Evolutionary conservation across 1,140 invertebrate genomes (phyloP).

Genomic region (Sycophila sp.): DNA sequence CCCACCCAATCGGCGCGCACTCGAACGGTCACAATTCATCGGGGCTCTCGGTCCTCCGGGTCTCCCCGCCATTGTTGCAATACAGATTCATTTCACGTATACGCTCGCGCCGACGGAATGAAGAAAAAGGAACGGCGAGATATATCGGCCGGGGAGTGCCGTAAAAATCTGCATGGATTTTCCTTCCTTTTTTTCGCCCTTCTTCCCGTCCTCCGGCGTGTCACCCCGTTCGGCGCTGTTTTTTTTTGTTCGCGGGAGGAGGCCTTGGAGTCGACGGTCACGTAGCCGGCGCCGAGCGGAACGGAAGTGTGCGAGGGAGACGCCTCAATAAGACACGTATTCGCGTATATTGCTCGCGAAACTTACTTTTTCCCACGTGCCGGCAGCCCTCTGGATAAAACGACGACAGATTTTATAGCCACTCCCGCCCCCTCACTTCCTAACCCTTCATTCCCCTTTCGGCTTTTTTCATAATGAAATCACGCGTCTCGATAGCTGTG

Average conservation of each 20-base stretch:
- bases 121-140: conserved; percentile 48
- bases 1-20: no score
- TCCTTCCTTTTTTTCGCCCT: no score
- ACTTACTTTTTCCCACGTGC: no score
- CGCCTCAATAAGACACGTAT: background rate
- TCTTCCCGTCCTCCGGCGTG: no score
- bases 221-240: no score
- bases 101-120: conserved; percentile 54
- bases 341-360: background rate
- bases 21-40: conserved; percentile 32
- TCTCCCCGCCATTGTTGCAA: background rate
- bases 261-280: conserved; percentile 42
- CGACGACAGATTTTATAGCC: no score
- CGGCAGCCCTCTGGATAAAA: no score
- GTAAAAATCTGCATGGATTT: conserved; percentile 60
- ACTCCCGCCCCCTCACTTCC: background rate
- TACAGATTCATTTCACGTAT: conserved; percentile 61
- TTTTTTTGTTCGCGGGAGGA: background rate
- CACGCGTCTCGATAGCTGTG: background rate
- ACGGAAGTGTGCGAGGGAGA: conserved; percentile 2
- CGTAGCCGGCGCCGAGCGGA: conserved; percentile 45
- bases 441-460: background rate
- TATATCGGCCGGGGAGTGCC: conserved; percentile 28
- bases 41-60: conserved; percentile 28
- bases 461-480: background rate